Evolutionary conservation across 2,888 invertebrate species (phyloP).

Genomic region (Zaprionus obscuricornis): DNA sequence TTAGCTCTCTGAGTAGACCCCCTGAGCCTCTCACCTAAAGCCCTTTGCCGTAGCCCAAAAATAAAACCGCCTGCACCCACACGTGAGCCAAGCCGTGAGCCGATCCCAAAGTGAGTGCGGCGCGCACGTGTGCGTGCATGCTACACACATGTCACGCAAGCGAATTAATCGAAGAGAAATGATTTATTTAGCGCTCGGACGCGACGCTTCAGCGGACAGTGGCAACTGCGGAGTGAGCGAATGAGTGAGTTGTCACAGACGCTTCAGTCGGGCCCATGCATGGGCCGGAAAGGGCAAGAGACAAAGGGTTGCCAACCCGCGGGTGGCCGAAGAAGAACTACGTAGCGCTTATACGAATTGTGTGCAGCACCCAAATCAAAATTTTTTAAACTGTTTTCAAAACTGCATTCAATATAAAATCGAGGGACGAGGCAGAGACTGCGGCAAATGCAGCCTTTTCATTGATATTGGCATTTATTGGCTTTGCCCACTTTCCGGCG

Average conservation of each 20-base stretch:
- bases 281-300: too few species aligned
- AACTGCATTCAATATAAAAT: conserved; percentile 65
- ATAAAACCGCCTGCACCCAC: conserved; percentile 10
- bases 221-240: conserved; percentile 13
- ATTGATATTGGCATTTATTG: conserved; percentile 78
- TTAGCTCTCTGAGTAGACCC: conserved; percentile 56
- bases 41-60: conserved; percentile 28
- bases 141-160: conserved; percentile 83
- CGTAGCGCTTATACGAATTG: not conserved
- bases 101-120: too few species aligned
- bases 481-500: conserved; percentile 43
- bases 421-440: too few species aligned
- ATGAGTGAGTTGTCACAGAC: not conserved
- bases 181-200: conserved; percentile 82
- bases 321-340: conserved; percentile 8
- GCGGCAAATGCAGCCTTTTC: conserved; percentile 46
- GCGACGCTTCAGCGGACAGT: conserved; percentile 70
- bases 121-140: conserved; percentile 38
- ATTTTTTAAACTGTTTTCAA: conserved; percentile 79
- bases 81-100: too few species aligned
- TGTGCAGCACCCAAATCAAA: conserved; percentile 72
- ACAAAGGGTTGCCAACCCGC: conserved; percentile 64
- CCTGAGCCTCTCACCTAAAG: conserved; percentile 37
- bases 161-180: conserved; percentile 84
- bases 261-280: too few species aligned